Percentiles rank a stretch among this genome's conserved stretches.
These are phyloP conservation scores for Hipparchia semele DNA, from an alignment of 2,888 invertebrate species.

Conservation along the genomic window DNA sequence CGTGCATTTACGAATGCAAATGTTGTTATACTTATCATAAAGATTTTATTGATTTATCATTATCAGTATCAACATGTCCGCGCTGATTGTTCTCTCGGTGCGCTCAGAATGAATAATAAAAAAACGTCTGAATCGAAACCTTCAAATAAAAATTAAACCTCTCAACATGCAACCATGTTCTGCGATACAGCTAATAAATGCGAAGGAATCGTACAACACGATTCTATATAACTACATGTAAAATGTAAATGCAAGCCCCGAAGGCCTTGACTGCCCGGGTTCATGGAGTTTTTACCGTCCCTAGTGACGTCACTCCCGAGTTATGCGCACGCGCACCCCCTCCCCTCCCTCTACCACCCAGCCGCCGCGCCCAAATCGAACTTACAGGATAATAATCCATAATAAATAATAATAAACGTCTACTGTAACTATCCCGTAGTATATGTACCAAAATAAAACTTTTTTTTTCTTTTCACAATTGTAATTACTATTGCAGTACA, in stretches of 20 bases:
- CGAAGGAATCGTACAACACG: conserved; percentile 34
- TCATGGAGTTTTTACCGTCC: conserved; percentile 73
- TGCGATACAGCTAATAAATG: conserved; percentile 38
- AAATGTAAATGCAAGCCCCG: conserved; percentile 60
- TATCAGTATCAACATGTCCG: conserved; percentile 2
- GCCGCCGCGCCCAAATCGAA: conserved; percentile 60
- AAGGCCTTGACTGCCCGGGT: conserved; percentile 74
- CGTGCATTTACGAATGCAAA: too few species aligned
- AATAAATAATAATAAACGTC: too few species aligned
- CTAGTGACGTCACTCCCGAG: conserved; percentile 74
- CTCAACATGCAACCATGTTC: conserved; percentile 31
- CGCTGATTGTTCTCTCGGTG: conserved; percentile 15
- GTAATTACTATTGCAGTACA: too few species aligned
- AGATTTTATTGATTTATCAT: conserved; percentile 1
- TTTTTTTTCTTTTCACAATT: too few species aligned
- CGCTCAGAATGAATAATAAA: conserved; percentile 4
- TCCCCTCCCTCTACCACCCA: conserved; percentile 23
- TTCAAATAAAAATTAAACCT: conserved; percentile 28
- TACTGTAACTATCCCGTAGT: too few species aligned
- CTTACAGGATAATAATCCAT: conserved; percentile 69
- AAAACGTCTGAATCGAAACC: conserved; percentile 5
- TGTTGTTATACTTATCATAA: neutral
- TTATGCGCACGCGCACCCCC: conserved; percentile 70
- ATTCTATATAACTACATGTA: conserved; percentile 33
- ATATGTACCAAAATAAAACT: too few species aligned